phyloP scores from a whole-genome alignment of 2,888 invertebrate genomes.

The Frankliniella intonsa region DNA sequence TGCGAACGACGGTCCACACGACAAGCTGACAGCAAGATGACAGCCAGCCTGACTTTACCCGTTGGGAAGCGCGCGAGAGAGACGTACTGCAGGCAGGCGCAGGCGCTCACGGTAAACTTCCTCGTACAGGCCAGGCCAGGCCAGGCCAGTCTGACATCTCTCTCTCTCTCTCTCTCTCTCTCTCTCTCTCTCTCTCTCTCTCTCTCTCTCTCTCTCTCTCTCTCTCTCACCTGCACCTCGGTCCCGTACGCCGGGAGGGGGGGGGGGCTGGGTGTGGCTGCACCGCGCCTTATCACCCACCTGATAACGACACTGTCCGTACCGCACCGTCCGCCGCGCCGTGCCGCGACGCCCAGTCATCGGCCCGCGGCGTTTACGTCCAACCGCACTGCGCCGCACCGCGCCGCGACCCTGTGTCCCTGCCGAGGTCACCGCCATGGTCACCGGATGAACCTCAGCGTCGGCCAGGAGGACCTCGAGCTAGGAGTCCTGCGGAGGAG shows the following conservation, averaged over 20 bases:
- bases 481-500: too few relatives aligned
- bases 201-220: slow-evolving; percentile 1
- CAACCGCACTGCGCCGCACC: neutral
- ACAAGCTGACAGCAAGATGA: too few relatives aligned
- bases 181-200: slow-evolving; percentile 1
- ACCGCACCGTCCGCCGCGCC: neutral
- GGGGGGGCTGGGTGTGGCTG: neutral
- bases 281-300: neutral
- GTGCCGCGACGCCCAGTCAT: neutral
- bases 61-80: too few relatives aligned
- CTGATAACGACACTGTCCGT: neutral
- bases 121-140: too few relatives aligned
- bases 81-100: too few relatives aligned
- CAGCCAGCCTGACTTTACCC: too few relatives aligned
- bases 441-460: neutral
- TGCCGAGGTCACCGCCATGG: too few relatives aligned
- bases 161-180: slow-evolving; percentile 1
- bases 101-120: too few relatives aligned
- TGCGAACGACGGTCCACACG: too few relatives aligned
- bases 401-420: neutral
- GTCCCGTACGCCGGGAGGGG: too few relatives aligned
- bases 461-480: neutral
- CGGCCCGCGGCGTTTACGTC: neutral
- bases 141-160: neutral
- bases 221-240: neutral